phyloP scores from a whole-genome alignment of 1,140 invertebrate genomes.

The Drosophila athabasca region DNA sequence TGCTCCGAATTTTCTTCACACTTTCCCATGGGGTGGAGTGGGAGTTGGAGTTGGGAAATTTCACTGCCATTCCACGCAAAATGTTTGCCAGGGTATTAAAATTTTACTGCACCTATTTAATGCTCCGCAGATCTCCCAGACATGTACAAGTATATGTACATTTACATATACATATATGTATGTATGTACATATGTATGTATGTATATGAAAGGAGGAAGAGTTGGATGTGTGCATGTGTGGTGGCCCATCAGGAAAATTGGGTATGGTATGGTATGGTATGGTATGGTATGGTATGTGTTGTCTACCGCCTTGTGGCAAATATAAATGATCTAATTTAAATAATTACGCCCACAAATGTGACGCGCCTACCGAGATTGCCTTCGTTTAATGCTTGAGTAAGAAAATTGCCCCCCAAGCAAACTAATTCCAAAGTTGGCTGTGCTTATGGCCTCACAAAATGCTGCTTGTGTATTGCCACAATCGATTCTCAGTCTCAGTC shows the following conservation, averaged over 20 bases:
- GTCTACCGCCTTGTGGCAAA: conserved; percentile 65
- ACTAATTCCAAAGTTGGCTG: conserved; percentile 55
- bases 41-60: conserved; percentile 23
- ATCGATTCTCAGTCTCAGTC: conserved; percentile 11
- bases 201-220: conserved; percentile 6
- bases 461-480: conserved; percentile 22
- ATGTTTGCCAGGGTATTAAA: conserved; percentile 63
- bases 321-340: conserved; percentile 80
- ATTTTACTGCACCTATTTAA: conserved; percentile 67
- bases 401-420: conserved; percentile 49
- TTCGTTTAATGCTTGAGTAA: conserved; percentile 66
- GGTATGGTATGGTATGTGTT: conserved; percentile 7
- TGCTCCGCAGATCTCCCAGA: conserved; percentile 18
- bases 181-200: neutral
- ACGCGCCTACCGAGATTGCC: conserved; percentile 54
- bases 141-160: conserved; percentile 1
- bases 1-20: conserved; percentile 61
- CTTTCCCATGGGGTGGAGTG: conserved; percentile 20
- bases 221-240: conserved; percentile 40
- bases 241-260: conserved; percentile 59
- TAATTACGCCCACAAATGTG: conserved; percentile 72
- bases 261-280: neutral
- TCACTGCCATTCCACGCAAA: conserved; percentile 45
- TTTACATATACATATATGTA: neutral
- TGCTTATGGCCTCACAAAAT: conserved; percentile 52